A percentile compares a stretch with the other conserved stretches of the same genome.
These are phyloP conservation scores for Homalodisca vitripennis DNA, from an alignment of 1,140 invertebrate species.

Conservation along the genomic window DNA sequence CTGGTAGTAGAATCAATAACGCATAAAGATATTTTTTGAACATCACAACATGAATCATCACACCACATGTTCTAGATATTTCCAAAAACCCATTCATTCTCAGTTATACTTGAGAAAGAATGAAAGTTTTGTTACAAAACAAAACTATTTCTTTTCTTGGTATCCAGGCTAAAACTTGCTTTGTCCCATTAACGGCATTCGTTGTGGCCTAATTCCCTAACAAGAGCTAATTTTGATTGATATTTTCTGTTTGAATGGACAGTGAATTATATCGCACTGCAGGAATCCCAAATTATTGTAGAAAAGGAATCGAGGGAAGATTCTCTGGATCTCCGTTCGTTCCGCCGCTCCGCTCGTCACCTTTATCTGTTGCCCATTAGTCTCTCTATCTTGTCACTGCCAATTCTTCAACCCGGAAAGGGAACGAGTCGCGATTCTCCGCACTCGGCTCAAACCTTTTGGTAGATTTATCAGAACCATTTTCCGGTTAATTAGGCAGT, in stretches of 20 bases:
- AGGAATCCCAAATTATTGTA: neutral
- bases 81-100: no score
- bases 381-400: neutral
- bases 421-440: constrained; percentile 11
- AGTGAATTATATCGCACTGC: neutral
- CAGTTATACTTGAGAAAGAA: no score
- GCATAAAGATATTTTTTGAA: no score
- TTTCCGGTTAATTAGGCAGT: constrained; percentile 1
- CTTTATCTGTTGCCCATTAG: neutral
- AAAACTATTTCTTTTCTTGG: neutral
- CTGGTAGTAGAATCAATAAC: no score
- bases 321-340: no score
- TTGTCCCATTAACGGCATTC: neutral
- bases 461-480: neutral
- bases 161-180: neutral
- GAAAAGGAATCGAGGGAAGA: no score
- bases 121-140: no score
- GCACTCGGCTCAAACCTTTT: neutral
- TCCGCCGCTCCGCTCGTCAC: neutral
- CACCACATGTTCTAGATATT: no score
- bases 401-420: neutral
- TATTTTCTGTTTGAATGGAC: neutral
- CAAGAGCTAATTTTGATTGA: neutral
- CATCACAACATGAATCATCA: no score
- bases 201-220: neutral